A percentile compares a stretch with the other conserved stretches of the same genome.
These are phyloP conservation scores for Antedon mediterranea DNA, from an alignment of 53 echinoderm and acorn worm genomes.

Conservation along the genomic window DNA sequence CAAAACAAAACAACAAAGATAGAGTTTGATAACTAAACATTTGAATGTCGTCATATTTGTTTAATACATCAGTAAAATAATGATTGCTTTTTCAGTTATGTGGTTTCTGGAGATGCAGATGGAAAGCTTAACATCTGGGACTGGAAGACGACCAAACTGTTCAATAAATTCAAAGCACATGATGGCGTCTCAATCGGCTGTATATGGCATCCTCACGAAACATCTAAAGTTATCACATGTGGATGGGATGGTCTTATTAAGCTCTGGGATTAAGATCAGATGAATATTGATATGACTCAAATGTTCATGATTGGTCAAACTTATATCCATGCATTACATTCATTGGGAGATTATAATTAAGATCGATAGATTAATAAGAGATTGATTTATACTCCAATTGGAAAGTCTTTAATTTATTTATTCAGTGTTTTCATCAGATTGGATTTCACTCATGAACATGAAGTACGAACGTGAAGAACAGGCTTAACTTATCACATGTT, in stretches of 20 bases:
- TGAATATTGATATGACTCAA: no score
- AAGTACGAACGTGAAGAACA: no score
- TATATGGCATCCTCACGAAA: constrained; percentile 94
- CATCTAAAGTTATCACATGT: constrained; percentile 91
- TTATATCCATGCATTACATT: no score
- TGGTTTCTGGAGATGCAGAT: constrained; percentile 92
- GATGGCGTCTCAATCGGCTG: constrained; percentile 94
- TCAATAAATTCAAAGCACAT: constrained; percentile 84
- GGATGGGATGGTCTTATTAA: constrained; percentile 98
- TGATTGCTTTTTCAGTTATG: constrained; percentile 50
- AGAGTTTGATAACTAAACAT: background rate
- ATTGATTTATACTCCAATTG: no score
- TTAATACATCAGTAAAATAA: background rate
- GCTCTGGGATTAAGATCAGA: constrained; percentile 85
- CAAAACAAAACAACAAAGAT: background rate
- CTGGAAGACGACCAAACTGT: constrained; percentile 95
- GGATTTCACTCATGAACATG: no score
- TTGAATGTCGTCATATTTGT: background rate
- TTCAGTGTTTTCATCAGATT: no score
- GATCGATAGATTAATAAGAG: no score
- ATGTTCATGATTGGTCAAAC: no score
- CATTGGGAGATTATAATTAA: no score
- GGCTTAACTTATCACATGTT: no score
- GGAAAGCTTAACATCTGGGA: constrained; percentile 97
- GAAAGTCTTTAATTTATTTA: no score